Evolutionary conservation across 1,140 invertebrate genomes (phyloP).

Genomic region (Antheraea pernyi): DNA sequence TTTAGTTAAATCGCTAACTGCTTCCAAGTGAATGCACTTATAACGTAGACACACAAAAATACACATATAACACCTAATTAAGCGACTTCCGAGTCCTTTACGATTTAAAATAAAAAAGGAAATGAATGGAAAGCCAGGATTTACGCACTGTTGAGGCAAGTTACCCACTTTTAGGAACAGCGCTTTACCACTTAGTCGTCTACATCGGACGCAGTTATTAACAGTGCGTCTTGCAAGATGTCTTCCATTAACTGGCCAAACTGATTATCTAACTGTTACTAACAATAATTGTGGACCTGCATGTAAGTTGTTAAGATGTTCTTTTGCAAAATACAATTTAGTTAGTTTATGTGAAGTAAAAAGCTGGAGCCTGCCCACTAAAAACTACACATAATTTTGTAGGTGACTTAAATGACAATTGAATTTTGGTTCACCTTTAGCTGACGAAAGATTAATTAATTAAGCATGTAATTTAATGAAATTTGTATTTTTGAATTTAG

Average conservation of each 20-base stretch:
- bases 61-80: conserved; percentile 29
- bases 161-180: conserved; percentile 19
- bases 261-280: conserved; percentile 11
- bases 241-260: conserved; percentile 22
- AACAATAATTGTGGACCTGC: conserved; percentile 24
- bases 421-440: too few relatives aligned
- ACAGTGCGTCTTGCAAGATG: conserved; percentile 20
- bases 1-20: conserved; percentile 24
- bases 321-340: conserved; percentile 12
- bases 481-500: conserved; percentile 28
- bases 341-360: conserved; percentile 7
- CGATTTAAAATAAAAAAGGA: conserved; percentile 23
- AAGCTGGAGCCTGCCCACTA: too few relatives aligned
- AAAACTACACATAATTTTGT: conserved; percentile 2
- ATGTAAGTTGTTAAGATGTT: conserved; percentile 1
- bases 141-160: conserved; percentile 17
- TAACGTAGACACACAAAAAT: conserved; percentile 31
- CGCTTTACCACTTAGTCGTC: conserved; percentile 14
- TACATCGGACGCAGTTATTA: conserved; percentile 12
- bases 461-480: conserved; percentile 42
- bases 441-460: conserved; percentile 27
- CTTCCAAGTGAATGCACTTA: conserved; percentile 31
- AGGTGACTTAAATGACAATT: too few relatives aligned
- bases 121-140: conserved; percentile 21
- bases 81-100: conserved; percentile 19